Percentiles rank a stretch among this genome's conserved stretches.
Conservation (phyloP, 2,797 vertebrate species). For the Rhinatrema bivittatum region DNA sequence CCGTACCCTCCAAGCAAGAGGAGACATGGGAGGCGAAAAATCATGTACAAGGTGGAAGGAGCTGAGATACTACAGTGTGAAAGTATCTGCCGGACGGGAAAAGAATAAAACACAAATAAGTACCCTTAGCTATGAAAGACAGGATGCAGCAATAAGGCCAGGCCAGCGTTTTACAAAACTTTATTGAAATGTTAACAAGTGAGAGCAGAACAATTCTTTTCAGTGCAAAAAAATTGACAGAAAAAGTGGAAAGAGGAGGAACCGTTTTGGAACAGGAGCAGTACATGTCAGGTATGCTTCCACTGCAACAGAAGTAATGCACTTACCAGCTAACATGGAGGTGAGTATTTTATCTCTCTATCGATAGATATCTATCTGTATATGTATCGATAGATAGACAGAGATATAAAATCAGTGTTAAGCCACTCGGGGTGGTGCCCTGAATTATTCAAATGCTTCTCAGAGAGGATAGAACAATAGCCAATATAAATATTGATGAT, state of each 20-base stretch:
- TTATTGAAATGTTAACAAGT: conserved; percentile 50
- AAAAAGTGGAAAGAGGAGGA: conserved; percentile 15
- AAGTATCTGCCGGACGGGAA: too few species aligned
- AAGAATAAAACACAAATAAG: too few species aligned
- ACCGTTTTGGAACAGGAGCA: conserved; percentile 33
- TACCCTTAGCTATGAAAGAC: too few species aligned
- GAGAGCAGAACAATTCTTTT: conserved; percentile 33
- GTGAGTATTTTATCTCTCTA: conserved; percentile 12
- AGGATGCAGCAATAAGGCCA: too few species aligned
- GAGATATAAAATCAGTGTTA: too few species aligned
- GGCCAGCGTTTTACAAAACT: conserved; percentile 28
- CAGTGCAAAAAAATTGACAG: conserved; percentile 18
- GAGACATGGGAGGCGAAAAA: too few species aligned
- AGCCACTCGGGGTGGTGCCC: too few species aligned
- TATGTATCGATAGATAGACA: too few species aligned
- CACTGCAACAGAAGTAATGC: conserved; percentile 9
- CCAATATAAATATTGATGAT: conserved; percentile 17
- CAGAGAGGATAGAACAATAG: conserved; percentile 22
- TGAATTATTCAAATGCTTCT: conserved; percentile 27
- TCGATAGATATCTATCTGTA: too few species aligned
- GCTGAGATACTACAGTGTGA: too few species aligned
- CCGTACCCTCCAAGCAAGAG: too few species aligned
- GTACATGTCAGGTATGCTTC: conserved; percentile 4
- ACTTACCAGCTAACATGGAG: conserved; percentile 15
- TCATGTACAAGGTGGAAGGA: too few species aligned